Conservation (phyloP, 2,888 invertebrate genomes). For the Agriopis leucophaearia region DNA sequence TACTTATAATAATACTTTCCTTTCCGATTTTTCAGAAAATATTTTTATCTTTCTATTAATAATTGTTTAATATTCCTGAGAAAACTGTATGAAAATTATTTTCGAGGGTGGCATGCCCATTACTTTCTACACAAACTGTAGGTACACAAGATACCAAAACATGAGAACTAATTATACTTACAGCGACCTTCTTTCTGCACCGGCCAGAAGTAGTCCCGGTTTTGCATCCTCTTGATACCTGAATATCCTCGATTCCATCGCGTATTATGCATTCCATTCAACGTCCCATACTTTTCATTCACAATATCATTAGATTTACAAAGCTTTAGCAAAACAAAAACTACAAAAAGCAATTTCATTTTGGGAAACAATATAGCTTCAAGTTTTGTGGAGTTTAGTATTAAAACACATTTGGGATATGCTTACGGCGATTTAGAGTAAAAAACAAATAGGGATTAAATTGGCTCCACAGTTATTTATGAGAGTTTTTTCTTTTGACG, state of each 20-base stretch:
- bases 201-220: slow-evolving; percentile 68
- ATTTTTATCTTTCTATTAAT: no score
- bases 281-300: slow-evolving; percentile 45
- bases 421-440: not conserved
- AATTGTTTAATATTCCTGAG: no score
- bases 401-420: not conserved
- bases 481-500: slow-evolving; percentile 21
- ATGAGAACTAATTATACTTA: slow-evolving; percentile 59
- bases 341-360: slow-evolving; percentile 22
- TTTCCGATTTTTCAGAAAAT: no score
- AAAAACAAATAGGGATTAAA: not conserved
- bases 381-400: not conserved
- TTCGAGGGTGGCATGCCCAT: not conserved
- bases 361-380: not conserved
- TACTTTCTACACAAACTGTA: not conserved
- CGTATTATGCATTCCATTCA: slow-evolving; percentile 47
- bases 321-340: slow-evolving; percentile 47
- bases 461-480: not conserved
- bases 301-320: slow-evolving; percentile 53
- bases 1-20: no score
- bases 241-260: slow-evolving; percentile 50
- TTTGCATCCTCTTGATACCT: slow-evolving; percentile 45
- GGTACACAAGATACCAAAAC: not conserved
- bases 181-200: slow-evolving; percentile 75
- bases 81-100: no score